phyloP scores from a whole-genome alignment of 2,888 invertebrate species.

The Zeuzera pyrina region DNA sequence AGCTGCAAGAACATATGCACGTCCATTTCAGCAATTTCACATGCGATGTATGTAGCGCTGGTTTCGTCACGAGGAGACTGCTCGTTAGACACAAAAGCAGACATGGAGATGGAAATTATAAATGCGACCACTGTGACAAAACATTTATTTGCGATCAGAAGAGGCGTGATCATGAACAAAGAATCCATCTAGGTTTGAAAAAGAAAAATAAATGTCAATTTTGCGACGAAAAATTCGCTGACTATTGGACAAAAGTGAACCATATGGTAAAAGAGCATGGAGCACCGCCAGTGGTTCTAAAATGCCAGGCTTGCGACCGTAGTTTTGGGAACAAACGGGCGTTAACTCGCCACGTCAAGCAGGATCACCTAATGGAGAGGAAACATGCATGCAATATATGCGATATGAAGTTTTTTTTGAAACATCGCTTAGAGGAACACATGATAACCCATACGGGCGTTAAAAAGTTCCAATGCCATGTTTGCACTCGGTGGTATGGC shows the following conservation, averaged over 20 bases:
- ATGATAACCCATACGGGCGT: slow-evolving; percentile 38
- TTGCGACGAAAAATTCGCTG: slow-evolving; percentile 34
- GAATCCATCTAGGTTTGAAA: slow-evolving; percentile 26
- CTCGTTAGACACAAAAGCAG: slow-evolving; percentile 19
- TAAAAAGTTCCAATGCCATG: slow-evolving; percentile 34
- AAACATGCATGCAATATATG: slow-evolving; percentile 32
- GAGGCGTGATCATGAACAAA: slow-evolving; percentile 23
- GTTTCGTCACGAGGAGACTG: slow-evolving; percentile 21
- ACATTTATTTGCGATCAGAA: slow-evolving; percentile 35
- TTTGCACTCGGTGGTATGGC: slow-evolving; percentile 35
- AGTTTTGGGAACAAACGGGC: slow-evolving; percentile 30
- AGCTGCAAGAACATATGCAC: slow-evolving; percentile 29
- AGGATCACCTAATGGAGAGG: slow-evolving; percentile 40
- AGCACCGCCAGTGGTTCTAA: slow-evolving; percentile 23
- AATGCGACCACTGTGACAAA: slow-evolving; percentile 51
- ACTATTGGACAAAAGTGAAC: slow-evolving; percentile 30
- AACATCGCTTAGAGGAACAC: slow-evolving; percentile 32
- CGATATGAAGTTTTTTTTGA: slow-evolving; percentile 34
- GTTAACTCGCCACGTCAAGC: slow-evolving; percentile 32
- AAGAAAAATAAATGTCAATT: slow-evolving; percentile 17
- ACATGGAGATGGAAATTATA: slow-evolving; percentile 31
- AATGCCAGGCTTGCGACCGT: slow-evolving; percentile 38
- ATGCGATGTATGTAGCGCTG: slow-evolving; percentile 25
- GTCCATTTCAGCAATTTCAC: slow-evolving; percentile 25
- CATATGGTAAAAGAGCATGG: slow-evolving; percentile 32